Evolutionary conservation across 30 jellyfish, hydroid and myxozoan genomes (phyloP), one percentile per base, ranked within the genome.

Genomic region (Catostylus mosaicus): DNA sequence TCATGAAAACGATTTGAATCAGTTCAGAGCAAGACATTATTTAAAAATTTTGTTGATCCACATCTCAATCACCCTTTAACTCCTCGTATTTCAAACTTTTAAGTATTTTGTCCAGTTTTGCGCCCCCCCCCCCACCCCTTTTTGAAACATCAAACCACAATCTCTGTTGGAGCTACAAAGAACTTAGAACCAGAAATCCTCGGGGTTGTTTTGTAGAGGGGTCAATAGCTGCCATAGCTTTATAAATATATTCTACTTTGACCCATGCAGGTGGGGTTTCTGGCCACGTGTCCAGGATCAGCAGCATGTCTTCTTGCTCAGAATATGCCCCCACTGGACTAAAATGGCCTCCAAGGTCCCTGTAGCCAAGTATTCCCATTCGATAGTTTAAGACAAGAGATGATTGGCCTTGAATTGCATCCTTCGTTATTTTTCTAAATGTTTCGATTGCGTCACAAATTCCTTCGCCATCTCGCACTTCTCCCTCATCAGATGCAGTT

Each of bases 241-340:
- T 38, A 69, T 67, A 80, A 1, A 88, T 30, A 56, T 48, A 56
- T 16, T 22, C 29, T n/a, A 77, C 22, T 46, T 30, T 20, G 30
- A 88, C 93, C 96, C 96, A 88, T 16, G 92, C 96, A 19, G 96
- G 83, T 32, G 88, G 88, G 7, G 96, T 88, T 19, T 77, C 88
- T 69, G 93, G 93, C 96, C 96, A 88, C 6, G 84, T 93, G 40
- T 88, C 93, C 60, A 88, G 37, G 22, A 88, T 78, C 33, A 88
- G 74, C 32, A 79, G 46, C 88, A 71, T 88, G 20, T 86, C 93
- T 18, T 30, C 60, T 3, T 10, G 52, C 19, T 59, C 50, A 32
- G 86, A 76, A 61, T 67, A 88, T 30, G 89, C 96, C 22, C 85
- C 96, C 33, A 88, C 65, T 23, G 96, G 96, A 52, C 96, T 88